These are phyloP conservation scores for Penaeus indicus DNA, from an alignment of 1,140 invertebrate species.

Conservation along the genomic window DNA sequence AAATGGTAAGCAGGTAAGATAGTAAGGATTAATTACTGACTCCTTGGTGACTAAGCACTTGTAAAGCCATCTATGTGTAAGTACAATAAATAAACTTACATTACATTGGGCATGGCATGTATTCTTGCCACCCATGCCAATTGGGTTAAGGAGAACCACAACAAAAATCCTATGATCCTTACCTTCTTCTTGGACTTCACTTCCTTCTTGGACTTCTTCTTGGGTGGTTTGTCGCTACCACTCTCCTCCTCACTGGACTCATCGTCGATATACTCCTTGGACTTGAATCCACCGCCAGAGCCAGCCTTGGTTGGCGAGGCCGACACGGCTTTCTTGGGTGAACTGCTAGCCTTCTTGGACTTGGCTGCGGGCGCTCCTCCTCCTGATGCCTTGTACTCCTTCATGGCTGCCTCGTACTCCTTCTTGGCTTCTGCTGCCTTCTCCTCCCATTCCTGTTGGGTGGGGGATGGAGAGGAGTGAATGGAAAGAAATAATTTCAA, in stretches of 20 bases:
- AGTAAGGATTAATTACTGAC: too few species aligned
- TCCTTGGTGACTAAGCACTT: too few species aligned
- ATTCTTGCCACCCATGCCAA: too few species aligned
- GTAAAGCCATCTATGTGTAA: too few species aligned
- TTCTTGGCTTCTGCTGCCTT: slow-evolving; percentile 86
- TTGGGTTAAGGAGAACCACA: too few species aligned
- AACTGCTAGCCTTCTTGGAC: slow-evolving; percentile 70
- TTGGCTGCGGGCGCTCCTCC: slow-evolving; percentile 71
- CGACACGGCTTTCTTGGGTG: slow-evolving; percentile 71
- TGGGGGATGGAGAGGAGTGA: slow-evolving; percentile 43
- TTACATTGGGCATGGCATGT: too few species aligned
- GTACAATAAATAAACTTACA: too few species aligned
- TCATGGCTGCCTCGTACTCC: slow-evolving; percentile 88
- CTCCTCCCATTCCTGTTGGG: slow-evolving; percentile 88
- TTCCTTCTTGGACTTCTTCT: slow-evolving; percentile 73
- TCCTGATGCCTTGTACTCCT: slow-evolving; percentile 84
- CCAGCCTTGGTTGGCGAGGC: slow-evolving; percentile 53
- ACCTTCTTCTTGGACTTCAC: slow-evolving; percentile 64
- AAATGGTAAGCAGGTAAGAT: too few species aligned
- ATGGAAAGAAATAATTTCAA: slow-evolving; percentile 8
- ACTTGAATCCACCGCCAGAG: slow-evolving; percentile 79
- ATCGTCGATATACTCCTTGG: slow-evolving; percentile 87
- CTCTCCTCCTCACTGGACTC: slow-evolving; percentile 50
- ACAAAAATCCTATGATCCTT: neutral
- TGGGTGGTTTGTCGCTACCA: slow-evolving; percentile 70